Percentiles rank a stretch among this genome's conserved stretches.
Conservation (phyloP, 2,113 vertebrate species). For the Cebidichthys violaceus region DNA sequence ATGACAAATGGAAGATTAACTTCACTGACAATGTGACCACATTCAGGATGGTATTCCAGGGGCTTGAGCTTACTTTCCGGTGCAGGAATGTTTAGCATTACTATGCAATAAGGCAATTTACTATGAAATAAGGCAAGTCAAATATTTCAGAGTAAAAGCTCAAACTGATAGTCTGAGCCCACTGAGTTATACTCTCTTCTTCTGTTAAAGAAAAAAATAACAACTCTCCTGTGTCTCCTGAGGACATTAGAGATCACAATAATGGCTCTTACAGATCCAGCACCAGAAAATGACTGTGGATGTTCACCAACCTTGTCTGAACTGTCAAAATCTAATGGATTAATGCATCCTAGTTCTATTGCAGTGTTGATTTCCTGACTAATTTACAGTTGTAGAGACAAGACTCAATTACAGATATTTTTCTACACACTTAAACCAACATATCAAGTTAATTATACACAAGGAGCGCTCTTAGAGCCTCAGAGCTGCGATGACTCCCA, state of each 20-base stretch:
- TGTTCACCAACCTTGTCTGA: constrained; percentile 27
- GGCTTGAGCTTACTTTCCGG: constrained; percentile 46
- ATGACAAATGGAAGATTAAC: constrained; percentile 6
- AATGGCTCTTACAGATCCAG: not conserved
- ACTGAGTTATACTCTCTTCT: constrained; percentile 14
- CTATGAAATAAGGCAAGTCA: constrained; percentile 55
- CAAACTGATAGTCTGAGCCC: constrained; percentile 19
- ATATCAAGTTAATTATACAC: constrained; percentile 61
- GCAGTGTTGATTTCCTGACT: not conserved
- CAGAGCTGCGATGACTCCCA: constrained; percentile 29
- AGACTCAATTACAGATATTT: constrained; percentile 30
- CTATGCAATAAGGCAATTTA: constrained; percentile 58
- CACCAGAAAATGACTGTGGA: constrained; percentile 24
- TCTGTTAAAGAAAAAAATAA: constrained; percentile 43
- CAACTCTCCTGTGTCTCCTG: constrained; percentile 29
- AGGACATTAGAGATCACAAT: constrained; percentile 34
- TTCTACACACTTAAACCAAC: constrained; percentile 33
- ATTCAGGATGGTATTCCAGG: constrained; percentile 3
- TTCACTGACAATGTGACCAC: constrained; percentile 10
- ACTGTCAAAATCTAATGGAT: constrained; percentile 26
- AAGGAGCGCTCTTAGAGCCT: constrained; percentile 37
- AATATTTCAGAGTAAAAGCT: constrained; percentile 44
- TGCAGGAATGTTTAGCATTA: constrained; percentile 28
- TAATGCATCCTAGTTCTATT: not conserved
- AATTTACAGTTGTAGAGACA: constrained; percentile 35